Conservation (phyloP, 2,113 vertebrate genomes). For the Chelonoidis abingdonii region DNA sequence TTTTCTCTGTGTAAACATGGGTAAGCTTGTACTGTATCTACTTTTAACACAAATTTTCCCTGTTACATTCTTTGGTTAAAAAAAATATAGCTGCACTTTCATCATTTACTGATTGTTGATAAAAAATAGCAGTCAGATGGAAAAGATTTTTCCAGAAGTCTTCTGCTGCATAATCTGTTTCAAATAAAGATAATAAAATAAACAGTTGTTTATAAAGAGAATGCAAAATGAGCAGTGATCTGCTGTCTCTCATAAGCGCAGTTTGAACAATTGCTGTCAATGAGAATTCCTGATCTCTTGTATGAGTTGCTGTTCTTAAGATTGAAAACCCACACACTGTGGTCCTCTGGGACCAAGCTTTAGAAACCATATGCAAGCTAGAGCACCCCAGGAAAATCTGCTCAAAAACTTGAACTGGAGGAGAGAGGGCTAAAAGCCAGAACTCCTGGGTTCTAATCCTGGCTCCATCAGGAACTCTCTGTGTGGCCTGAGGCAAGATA, state of each 20-base stretch:
- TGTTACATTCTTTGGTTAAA: background rate
- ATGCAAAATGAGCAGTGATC: constrained; percentile 56
- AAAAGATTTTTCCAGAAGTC: constrained; percentile 77
- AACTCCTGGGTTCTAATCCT: background rate
- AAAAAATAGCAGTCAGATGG: constrained; percentile 75
- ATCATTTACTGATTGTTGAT: constrained; percentile 52
- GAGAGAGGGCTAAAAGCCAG: background rate
- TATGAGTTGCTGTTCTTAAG: constrained; percentile 64
- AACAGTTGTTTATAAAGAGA: constrained; percentile 79
- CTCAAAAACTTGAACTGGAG: background rate
- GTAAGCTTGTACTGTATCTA: background rate
- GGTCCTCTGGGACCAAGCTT: constrained; percentile 39
- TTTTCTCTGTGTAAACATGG: background rate
- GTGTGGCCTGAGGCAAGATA: background rate
- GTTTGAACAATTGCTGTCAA: constrained; percentile 58
- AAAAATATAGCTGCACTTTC: constrained; percentile 21
- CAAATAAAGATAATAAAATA: constrained; percentile 80
- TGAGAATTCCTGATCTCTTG: constrained; percentile 63
- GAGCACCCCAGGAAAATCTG: constrained; percentile 39
- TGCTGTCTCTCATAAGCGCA: constrained; percentile 28
- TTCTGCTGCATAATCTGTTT: constrained; percentile 76
- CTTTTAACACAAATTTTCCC: background rate
- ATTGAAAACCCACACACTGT: constrained; percentile 49
- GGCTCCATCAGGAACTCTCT: background rate
- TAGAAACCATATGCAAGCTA: constrained; percentile 41